Evolutionary conservation across 2,113 vertebrate genomes (phyloP), one percentile per base, ranked within the genome.

Genomic region (Numida meleagris): DNA sequence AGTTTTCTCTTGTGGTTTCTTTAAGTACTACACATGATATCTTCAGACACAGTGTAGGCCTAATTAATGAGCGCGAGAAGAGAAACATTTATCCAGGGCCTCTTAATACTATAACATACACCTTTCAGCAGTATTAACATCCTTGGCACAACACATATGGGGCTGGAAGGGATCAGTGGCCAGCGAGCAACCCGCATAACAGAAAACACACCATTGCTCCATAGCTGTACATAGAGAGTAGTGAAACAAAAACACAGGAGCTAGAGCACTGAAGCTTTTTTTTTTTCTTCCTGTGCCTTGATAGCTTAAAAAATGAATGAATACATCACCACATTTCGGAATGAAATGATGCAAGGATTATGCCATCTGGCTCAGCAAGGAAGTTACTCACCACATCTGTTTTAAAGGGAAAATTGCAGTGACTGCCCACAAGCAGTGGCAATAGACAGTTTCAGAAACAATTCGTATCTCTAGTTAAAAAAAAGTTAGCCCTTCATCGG

Each of bases 61-160:
- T 23, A 25, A 24, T 25, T 14, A 53, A 42, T n/a, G 45, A n/a
- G 27, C 23, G 24, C 61, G 45, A 46, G 19, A 43, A 74, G 25
- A 50, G 27, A 27, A 24, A 36, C 36, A 12, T 19, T 61, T 61
- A 45, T 23, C n/a, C 45, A 61, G 21, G 12, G n/a, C 5, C 19
- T 14, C 27, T 33, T 75, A 46, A 61, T 51, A 23, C 0, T 4
- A 15, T 4, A 61, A 27, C 50, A 27, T 29, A 13, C 0, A 5
- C 11, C 8, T 45, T n/a, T 31, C 45, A 34, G 29, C 62, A 40
- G 18, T 38, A 16, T 19, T 43, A 43, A 59, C 33, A 59, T 61
- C 19, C 36, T 36, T 51, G 43, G 20, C 33, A 18, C 1, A 2
- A 74, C 33, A 14, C 33, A 10, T 3, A 6, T 0, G 6, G 43